A percentile compares a stretch with the other conserved stretches of the same genome.
These are phyloP conservation scores for Aurelia aurita DNA, from an alignment of 30 jellyfish, hydroid and myxozoan species.

Conservation along the genomic window DNA sequence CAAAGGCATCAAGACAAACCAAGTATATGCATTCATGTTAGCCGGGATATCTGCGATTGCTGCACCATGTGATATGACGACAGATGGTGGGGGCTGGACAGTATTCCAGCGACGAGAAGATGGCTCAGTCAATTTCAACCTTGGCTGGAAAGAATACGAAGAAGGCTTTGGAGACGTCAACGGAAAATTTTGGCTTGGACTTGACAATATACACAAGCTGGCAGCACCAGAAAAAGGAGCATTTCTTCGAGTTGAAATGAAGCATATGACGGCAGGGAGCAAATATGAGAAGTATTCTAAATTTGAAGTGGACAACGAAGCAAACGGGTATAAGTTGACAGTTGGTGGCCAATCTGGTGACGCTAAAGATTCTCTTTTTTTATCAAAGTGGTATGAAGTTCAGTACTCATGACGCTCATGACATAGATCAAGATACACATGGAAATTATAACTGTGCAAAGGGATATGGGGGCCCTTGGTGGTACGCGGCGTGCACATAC, in stretches of 20 bases:
- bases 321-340: not conserved
- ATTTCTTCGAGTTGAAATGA: not conserved
- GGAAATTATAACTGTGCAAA: not conserved
- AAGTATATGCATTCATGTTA: not conserved
- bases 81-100: not conserved
- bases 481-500: not conserved
- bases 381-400: not conserved
- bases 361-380: not conserved
- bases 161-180: not conserved
- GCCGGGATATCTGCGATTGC: no score
- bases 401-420: not conserved
- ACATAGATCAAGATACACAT: not conserved
- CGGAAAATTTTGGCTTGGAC: constrained; percentile 13
- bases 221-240: not conserved
- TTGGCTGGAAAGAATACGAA: not conserved
- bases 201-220: not conserved
- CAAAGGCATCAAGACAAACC: not conserved
- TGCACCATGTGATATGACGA: not conserved
- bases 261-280: not conserved
- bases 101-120: constrained; percentile 17
- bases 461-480: not conserved
- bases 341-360: not conserved
- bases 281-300: not conserved
- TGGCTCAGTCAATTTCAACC: not conserved
- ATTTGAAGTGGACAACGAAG: not conserved